Evolutionary conservation across 2,888 invertebrate species (phyloP).

Genomic region (Venusia cambrica): DNA sequence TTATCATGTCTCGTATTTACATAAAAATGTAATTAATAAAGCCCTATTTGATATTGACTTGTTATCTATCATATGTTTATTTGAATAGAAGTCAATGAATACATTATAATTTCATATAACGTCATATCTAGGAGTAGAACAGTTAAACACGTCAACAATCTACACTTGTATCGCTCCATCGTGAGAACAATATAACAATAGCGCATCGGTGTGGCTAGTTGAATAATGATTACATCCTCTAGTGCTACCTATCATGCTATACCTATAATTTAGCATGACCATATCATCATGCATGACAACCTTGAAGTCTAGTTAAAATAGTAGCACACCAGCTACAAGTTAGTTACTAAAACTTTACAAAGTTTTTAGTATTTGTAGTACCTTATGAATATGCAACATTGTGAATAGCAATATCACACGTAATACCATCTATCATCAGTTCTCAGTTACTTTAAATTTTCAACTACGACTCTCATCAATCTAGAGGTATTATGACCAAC

Average conservation of each 20-base stretch:
- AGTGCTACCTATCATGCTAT: constrained; percentile 24
- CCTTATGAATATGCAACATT: no score
- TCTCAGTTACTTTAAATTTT: no score
- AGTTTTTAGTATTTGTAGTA: no score
- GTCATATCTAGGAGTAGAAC: neutral
- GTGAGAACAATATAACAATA: constrained; percentile 55
- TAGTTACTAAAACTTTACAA: no score
- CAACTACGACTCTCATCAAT: no score
- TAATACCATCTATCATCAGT: no score
- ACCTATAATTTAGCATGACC: constrained; percentile 21
- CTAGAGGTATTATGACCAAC: no score
- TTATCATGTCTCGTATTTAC: no score
- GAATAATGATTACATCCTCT: constrained; percentile 64
- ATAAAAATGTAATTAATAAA: no score
- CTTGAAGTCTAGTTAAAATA: constrained; percentile 11
- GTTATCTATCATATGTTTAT: neutral
- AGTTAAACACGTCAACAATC: constrained; percentile 3
- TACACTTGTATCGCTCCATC: constrained; percentile 25
- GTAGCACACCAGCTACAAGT: constrained; percentile 4
- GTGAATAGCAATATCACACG: no score
- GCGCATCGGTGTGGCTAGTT: constrained; percentile 41
- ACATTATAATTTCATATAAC: no score
- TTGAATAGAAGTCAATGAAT: no score
- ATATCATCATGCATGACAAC: constrained; percentile 7
- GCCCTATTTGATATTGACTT: neutral